Conservation (phyloP, 2,797 vertebrate genomes). For the Spea hammondii region DNA sequence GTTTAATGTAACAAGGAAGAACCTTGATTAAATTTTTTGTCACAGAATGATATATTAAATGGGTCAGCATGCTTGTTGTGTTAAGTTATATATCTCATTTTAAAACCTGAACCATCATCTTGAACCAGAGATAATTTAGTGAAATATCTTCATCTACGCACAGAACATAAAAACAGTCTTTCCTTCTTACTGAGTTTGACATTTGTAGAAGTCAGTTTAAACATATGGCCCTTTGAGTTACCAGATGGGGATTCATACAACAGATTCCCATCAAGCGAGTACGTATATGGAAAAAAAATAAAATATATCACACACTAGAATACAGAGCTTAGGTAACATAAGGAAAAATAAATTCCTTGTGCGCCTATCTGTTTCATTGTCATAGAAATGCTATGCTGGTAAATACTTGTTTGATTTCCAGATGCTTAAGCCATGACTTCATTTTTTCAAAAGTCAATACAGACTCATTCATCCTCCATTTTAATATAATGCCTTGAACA, state of each 20-base stretch:
- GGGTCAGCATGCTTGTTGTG: conserved; percentile 47
- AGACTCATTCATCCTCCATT: not conserved
- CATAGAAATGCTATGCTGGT: conserved; percentile 15
- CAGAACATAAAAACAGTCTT: conserved; percentile 35
- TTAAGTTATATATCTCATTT: conserved; percentile 48
- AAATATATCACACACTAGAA: conserved; percentile 45
- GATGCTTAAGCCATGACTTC: conserved; percentile 5
- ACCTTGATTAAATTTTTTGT: conserved; percentile 55
- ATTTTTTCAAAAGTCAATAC: conserved; percentile 12
- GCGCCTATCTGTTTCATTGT: conserved; percentile 23
- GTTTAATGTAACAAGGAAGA: conserved; percentile 54
- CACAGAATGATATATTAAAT: conserved; percentile 41
- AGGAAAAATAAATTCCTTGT: conserved; percentile 45
- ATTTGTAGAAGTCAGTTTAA: conserved; percentile 49
- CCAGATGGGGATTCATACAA: conserved; percentile 50
- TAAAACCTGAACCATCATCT: not conserved
- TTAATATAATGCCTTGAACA: not conserved
- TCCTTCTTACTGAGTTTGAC: conserved; percentile 41
- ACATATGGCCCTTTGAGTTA: conserved; percentile 48
- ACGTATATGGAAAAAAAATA: conserved; percentile 37
- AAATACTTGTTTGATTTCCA: conserved; percentile 16
- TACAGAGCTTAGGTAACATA: conserved; percentile 46
- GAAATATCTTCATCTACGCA: conserved; percentile 29
- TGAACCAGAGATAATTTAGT: conserved; percentile 27
- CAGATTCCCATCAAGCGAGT: conserved; percentile 47